A percentile compares a stretch with the other conserved stretches of the same genome.
These are phyloP conservation scores for Neogobius melanostomus DNA, from an alignment of 2,113 vertebrate species.

Conservation along the genomic window DNA sequence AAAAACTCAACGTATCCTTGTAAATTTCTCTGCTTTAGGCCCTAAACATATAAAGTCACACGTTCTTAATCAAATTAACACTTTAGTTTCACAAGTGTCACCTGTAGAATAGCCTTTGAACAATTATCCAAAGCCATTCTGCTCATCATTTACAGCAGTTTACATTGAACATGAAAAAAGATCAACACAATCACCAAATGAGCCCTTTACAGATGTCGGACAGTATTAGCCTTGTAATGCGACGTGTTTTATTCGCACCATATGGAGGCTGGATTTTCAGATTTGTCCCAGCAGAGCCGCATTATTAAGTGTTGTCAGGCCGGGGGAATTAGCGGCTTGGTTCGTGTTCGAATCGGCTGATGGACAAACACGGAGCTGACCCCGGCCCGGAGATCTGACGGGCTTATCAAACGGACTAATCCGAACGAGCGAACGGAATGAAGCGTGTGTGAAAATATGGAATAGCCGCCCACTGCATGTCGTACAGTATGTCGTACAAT, in stretches of 20 bases:
- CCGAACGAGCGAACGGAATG: slow-evolving; percentile 11
- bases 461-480: background rate
- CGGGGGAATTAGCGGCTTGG: slow-evolving; percentile 34
- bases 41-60: too few relatives aligned
- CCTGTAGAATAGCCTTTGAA: too few relatives aligned
- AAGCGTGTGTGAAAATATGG: background rate
- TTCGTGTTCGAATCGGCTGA: slow-evolving; percentile 52
- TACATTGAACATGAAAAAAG: too few relatives aligned
- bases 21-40: too few relatives aligned
- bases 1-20: too few relatives aligned
- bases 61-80: too few relatives aligned
- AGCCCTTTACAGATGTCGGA: too few relatives aligned
- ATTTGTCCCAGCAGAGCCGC: slow-evolving; percentile 35
- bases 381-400: slow-evolving; percentile 23
- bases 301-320: slow-evolving; percentile 20
- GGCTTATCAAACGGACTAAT: slow-evolving; percentile 49
- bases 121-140: too few relatives aligned
- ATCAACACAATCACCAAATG: too few relatives aligned
- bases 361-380: slow-evolving; percentile 41
- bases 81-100: too few relatives aligned
- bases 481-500: background rate
- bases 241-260: slow-evolving; percentile 36
- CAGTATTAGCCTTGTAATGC: slow-evolving; percentile 30
- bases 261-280: slow-evolving; percentile 38
- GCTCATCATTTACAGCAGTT: too few relatives aligned